Conservation (phyloP, 2,888 invertebrate species). For the Gastrophysa polygoni region DNA sequence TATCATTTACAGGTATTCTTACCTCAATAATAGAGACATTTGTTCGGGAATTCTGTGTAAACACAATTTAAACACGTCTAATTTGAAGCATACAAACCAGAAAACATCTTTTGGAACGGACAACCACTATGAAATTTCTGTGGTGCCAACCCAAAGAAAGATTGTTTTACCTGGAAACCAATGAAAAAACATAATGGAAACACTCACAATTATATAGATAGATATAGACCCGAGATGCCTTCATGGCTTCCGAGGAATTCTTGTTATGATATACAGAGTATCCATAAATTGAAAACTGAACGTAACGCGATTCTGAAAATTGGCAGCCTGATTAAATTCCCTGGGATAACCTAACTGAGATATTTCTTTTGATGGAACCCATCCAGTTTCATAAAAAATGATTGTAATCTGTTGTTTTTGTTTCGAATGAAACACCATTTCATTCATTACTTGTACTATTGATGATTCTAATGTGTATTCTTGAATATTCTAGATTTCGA, state of each 20-base stretch:
- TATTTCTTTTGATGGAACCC: too few relatives aligned
- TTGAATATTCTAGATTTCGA: too few relatives aligned
- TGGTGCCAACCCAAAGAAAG: background rate
- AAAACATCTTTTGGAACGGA: slow-evolving; percentile 32
- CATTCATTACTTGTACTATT: too few relatives aligned
- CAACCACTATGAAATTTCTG: slow-evolving; percentile 33
- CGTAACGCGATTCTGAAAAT: too few relatives aligned
- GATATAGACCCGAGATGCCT: background rate
- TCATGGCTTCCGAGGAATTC: background rate
- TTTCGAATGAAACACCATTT: too few relatives aligned
- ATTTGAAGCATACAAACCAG: slow-evolving; percentile 45
- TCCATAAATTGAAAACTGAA: too few relatives aligned
- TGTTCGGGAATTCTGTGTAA: slow-evolving; percentile 41
- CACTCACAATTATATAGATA: background rate
- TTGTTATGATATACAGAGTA: background rate
- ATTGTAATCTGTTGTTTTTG: too few relatives aligned
- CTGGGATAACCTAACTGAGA: too few relatives aligned
- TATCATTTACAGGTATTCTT: slow-evolving; percentile 42
- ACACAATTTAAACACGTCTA: slow-evolving; percentile 44
- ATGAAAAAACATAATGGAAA: slow-evolving; percentile 22
- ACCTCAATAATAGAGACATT: slow-evolving; percentile 44
- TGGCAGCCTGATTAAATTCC: too few relatives aligned
- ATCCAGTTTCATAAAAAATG: too few relatives aligned
- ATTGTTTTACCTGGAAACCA: slow-evolving; percentile 5
- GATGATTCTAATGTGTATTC: too few relatives aligned